Evolutionary conservation across 2,113 vertebrate species (phyloP).

Genomic region (Callipepla squamata): DNA sequence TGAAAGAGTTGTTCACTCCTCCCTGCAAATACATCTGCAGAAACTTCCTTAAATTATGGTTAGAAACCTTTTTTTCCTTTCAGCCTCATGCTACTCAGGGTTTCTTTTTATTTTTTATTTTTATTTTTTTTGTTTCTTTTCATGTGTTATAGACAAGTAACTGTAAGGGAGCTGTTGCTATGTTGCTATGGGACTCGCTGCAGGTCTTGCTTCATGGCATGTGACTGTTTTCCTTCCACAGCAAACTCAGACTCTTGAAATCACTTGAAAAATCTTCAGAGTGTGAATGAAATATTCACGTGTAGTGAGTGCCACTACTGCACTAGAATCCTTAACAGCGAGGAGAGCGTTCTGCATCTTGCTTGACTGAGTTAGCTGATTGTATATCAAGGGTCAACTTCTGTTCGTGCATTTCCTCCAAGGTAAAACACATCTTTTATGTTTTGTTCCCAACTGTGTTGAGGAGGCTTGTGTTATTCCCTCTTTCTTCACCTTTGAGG

Average conservation of each 20-base stretch:
- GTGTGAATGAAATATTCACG: background rate
- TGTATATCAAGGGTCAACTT: background rate
- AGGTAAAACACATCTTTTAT: background rate
- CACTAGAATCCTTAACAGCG: background rate
- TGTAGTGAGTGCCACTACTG: background rate
- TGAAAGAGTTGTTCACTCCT: background rate
- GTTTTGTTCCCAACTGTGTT: background rate
- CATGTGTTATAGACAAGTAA: rapidly evolving
- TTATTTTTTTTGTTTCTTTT: background rate
- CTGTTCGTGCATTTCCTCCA: background rate
- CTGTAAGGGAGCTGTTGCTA: background rate
- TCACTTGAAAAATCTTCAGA: background rate
- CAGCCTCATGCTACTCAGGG: background rate
- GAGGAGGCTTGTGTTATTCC: background rate
- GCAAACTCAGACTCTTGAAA: background rate
- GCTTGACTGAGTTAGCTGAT: background rate
- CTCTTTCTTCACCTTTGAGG: background rate
- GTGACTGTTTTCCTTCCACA: background rate
- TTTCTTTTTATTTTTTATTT: no score
- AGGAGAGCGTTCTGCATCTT: background rate
- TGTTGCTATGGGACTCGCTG: background rate
- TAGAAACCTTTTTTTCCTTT: background rate
- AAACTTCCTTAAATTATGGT: rapidly evolving
- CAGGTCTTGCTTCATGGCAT: background rate
- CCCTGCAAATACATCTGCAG: rapidly evolving